These are phyloP conservation scores for Gymnothorax javanicus DNA, from an alignment of 2,797 vertebrate species.

Conservation along the genomic window DNA sequence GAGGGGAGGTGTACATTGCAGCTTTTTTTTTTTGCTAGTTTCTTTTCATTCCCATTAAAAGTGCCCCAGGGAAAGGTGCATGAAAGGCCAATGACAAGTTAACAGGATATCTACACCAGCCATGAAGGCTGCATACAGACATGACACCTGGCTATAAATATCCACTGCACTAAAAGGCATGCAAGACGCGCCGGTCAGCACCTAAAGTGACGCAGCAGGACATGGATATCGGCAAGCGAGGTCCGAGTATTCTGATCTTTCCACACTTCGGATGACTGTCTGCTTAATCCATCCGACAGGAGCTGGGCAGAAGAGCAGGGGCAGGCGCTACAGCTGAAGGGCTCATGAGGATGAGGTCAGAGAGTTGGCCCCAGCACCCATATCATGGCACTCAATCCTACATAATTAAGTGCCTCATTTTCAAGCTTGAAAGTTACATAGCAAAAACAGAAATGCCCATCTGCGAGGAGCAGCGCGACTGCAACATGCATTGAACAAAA, in stretches of 20 bases:
- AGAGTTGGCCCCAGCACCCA: background rate
- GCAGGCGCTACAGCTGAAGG: background rate
- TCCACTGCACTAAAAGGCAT: background rate
- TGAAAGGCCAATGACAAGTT: background rate
- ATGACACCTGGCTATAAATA: background rate
- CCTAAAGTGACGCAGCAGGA: background rate
- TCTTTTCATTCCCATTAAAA: background rate
- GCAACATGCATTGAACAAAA: background rate
- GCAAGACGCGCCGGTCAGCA: background rate
- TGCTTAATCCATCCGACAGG: background rate
- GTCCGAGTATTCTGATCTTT: conserved; percentile 13
- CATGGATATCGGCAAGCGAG: background rate
- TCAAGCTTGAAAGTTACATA: background rate
- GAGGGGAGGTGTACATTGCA: background rate
- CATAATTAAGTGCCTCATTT: background rate
- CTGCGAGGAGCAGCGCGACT: background rate
- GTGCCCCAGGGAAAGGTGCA: background rate
- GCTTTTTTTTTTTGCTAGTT: background rate
- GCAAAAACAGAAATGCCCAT: background rate
- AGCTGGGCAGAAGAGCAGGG: background rate
- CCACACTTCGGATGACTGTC: conserved; percentile 22
- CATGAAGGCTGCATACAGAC: background rate
- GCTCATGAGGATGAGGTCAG: background rate
- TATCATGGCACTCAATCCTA: background rate
- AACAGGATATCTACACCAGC: conserved; percentile 1